Conservation (phyloP, 2,888 invertebrate genomes). For the Teleiodes luculella region DNA sequence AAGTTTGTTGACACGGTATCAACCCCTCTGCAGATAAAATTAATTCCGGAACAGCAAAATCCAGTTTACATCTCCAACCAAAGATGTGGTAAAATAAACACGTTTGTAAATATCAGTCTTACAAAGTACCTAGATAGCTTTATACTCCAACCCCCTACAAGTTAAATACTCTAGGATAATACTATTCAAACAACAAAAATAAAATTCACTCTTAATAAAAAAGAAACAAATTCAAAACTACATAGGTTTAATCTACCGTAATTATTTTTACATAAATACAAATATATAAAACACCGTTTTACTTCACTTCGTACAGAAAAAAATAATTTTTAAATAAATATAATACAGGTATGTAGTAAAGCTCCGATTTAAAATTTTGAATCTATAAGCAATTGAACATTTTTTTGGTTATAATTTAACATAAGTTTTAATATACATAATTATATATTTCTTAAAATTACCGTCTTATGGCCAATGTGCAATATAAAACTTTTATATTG, state of each 20-base stretch:
- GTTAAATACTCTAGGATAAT: constrained; percentile 35
- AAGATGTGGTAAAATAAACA: no score
- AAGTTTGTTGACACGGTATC: no score
- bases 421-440: constrained; percentile 44
- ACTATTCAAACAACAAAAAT: constrained; percentile 57
- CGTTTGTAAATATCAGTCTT: neutral
- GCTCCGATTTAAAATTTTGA: constrained; percentile 54
- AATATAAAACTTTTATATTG: constrained; percentile 39
- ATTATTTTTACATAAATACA: constrained; percentile 52
- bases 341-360: constrained; percentile 43
- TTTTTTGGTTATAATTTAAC: neutral
- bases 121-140: neutral
- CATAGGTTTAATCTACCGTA: constrained; percentile 42
- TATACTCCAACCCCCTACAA: constrained; percentile 24
- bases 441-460: constrained; percentile 29
- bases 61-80: no score
- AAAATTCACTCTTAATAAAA: constrained; percentile 52
- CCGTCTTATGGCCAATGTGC: constrained; percentile 61
- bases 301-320: constrained; percentile 35
- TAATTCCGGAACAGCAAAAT: no score
- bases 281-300: constrained; percentile 53
- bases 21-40: no score
- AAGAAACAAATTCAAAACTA: constrained; percentile 54
- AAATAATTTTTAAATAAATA: constrained; percentile 28
- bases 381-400: constrained; percentile 39